Percentiles rank a stretch among this genome's conserved stretches.
phyloP scores from a whole-genome alignment of 1,140 invertebrate genomes.

The Lepeophtheirus salmonis region DNA sequence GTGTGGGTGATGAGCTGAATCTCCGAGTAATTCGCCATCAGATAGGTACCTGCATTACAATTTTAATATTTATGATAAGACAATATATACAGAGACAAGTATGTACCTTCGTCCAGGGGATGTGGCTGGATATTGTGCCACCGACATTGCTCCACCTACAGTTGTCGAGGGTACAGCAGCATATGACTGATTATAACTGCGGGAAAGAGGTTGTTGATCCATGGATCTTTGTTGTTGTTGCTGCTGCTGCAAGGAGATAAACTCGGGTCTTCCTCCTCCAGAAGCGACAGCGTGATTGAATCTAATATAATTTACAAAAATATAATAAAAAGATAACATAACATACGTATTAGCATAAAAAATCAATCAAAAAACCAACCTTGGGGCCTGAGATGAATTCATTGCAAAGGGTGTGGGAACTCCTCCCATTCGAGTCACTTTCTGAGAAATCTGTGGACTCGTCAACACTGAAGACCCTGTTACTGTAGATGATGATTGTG shows the following conservation, averaged over 20 bases:
- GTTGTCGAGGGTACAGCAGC: background rate
- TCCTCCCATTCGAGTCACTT: constrained; percentile 10
- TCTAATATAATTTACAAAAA: no score
- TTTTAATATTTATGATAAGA: background rate
- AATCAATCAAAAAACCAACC: no score
- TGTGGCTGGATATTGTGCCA: background rate
- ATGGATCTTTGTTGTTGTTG: background rate
- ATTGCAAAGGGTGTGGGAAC: constrained; percentile 12
- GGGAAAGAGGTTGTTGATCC: background rate
- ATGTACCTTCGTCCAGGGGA: constrained; percentile 1
- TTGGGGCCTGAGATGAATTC: background rate
- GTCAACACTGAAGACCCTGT: background rate
- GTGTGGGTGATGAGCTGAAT: background rate
- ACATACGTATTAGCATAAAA: no score
- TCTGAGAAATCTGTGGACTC: constrained; percentile 6
- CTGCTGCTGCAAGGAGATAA: background rate
- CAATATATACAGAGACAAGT: background rate
- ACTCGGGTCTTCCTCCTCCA: background rate
- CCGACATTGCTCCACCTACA: no score
- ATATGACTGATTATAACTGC: background rate
- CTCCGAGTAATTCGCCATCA: background rate
- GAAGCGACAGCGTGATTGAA: background rate
- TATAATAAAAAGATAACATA: no score
- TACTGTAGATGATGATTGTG: background rate
- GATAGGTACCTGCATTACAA: constrained; percentile 7